phyloP scores from a whole-genome alignment of 2,888 invertebrate genomes.

The Lasioglossum pauxillum region DNA sequence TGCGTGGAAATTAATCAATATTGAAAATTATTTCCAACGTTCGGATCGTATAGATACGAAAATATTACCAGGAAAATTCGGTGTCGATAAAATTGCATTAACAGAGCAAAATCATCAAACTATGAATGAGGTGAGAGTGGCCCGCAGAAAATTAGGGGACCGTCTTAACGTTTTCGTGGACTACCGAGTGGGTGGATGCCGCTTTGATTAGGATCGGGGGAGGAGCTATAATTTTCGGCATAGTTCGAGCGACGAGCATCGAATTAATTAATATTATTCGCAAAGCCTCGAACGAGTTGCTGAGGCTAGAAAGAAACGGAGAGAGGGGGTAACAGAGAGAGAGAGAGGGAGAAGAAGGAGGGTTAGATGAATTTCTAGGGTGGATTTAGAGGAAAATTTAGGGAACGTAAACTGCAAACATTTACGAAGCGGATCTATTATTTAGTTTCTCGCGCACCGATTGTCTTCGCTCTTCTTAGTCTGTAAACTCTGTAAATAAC shows the following conservation, averaged over 20 bases:
- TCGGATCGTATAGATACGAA: neutral
- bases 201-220: neutral
- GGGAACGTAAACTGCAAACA: constrained; percentile 26
- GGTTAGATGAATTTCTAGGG: neutral
- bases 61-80: neutral
- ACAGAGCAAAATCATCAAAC: neutral
- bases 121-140: neutral
- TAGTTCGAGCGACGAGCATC: constrained; percentile 5
- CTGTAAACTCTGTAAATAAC: constrained; percentile 52
- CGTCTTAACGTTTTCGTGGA: neutral
- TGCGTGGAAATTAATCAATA: too few relatives aligned
- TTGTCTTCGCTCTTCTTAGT: constrained; percentile 62
- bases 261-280: neutral
- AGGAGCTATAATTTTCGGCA: neutral
- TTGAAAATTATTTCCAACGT: neutral
- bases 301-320: neutral
- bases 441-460: constrained; percentile 63
- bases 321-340: neutral
- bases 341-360: neutral
- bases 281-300: neutral
- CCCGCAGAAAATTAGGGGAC: neutral
- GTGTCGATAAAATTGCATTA: neutral
- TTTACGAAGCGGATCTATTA: constrained; percentile 48
- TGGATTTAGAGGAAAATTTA: neutral
- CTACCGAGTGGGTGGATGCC: neutral